phyloP scores from a whole-genome alignment of 1,140 invertebrate species.

The Neodiprion lecontei region DNA sequence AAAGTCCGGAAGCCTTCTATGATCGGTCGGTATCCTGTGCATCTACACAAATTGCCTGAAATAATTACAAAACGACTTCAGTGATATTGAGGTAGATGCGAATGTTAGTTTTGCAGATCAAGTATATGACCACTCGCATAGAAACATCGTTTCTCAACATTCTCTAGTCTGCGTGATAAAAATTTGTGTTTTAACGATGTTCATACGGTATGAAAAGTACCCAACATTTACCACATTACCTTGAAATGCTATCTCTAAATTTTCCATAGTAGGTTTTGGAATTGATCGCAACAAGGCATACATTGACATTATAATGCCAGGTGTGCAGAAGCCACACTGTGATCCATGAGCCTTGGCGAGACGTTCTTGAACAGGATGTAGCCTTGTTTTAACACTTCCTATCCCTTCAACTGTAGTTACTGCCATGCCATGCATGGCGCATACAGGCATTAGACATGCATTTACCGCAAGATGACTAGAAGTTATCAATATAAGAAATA shows the following conservation, averaged over 20 bases:
- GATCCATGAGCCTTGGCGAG: constrained; percentile 88
- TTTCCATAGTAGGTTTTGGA: constrained; percentile 70
- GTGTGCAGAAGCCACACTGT: constrained; percentile 92
- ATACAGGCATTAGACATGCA: constrained; percentile 86
- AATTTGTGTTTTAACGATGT: constrained; percentile 4
- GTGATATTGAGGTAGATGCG: background rate
- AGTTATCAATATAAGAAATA: constrained; percentile 25
- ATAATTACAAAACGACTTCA: constrained; percentile 17
- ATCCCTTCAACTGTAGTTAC: constrained; percentile 92
- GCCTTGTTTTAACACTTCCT: constrained; percentile 71
- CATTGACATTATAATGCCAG: constrained; percentile 95
- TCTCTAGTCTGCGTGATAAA: background rate
- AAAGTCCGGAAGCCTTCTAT: constrained; percentile 88
- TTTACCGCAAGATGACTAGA: constrained; percentile 87
- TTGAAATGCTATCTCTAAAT: constrained; percentile 86
- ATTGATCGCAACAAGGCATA: constrained; percentile 79
- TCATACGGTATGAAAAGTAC: background rate
- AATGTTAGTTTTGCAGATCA: background rate
- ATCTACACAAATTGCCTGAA: constrained; percentile 87
- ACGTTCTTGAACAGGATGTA: constrained; percentile 87
- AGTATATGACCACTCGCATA: background rate
- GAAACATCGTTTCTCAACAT: background rate
- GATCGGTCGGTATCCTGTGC: constrained; percentile 90
- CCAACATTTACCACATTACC: constrained; percentile 45
- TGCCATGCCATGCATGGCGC: constrained; percentile 82